Conservation (phyloP, 2,888 invertebrate genomes). For the Parnassius mnemosyne region DNA sequence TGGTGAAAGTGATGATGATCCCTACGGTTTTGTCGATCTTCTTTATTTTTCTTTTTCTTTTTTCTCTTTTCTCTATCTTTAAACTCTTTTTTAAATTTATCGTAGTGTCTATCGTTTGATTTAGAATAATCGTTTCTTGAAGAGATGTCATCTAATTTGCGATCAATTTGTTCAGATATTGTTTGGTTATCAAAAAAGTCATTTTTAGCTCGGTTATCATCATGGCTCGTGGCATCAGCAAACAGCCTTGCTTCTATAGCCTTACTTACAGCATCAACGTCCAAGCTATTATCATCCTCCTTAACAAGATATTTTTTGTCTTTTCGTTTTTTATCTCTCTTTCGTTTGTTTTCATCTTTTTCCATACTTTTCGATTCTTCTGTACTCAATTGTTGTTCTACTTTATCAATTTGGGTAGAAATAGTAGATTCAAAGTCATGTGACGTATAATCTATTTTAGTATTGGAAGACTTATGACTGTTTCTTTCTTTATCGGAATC, state of each 20-base stretch:
- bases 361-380: slow-evolving; percentile 60
- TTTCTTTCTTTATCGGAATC: slow-evolving; percentile 76
- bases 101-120: slow-evolving; percentile 37
- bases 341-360: slow-evolving; percentile 80
- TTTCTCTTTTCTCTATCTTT: slow-evolving; percentile 92
- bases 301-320: slow-evolving; percentile 80
- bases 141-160: slow-evolving; percentile 63
- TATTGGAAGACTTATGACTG: slow-evolving; percentile 37
- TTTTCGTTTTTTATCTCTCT: slow-evolving; percentile 83
- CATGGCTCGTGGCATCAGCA: slow-evolving; percentile 75
- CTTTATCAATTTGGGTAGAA: slow-evolving; percentile 38
- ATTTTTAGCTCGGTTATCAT: slow-evolving; percentile 47
- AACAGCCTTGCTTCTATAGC: slow-evolving; percentile 90
- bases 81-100: slow-evolving; percentile 77
- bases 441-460: slow-evolving; percentile 49
- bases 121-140: slow-evolving; percentile 29
- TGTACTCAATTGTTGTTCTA: slow-evolving; percentile 32
- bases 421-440: slow-evolving; percentile 44
- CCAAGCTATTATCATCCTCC: slow-evolving; percentile 89
- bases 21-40: slow-evolving; percentile 85
- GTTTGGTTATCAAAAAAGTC: slow-evolving; percentile 46
- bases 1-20: slow-evolving; percentile 85
- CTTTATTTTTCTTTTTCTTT: slow-evolving; percentile 90
- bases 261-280: slow-evolving; percentile 89
- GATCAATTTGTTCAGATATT: slow-evolving; percentile 71